These are phyloP conservation scores for Hafferia zeledoni DNA, from an alignment of 2,797 vertebrate species.

Conservation along the genomic window DNA sequence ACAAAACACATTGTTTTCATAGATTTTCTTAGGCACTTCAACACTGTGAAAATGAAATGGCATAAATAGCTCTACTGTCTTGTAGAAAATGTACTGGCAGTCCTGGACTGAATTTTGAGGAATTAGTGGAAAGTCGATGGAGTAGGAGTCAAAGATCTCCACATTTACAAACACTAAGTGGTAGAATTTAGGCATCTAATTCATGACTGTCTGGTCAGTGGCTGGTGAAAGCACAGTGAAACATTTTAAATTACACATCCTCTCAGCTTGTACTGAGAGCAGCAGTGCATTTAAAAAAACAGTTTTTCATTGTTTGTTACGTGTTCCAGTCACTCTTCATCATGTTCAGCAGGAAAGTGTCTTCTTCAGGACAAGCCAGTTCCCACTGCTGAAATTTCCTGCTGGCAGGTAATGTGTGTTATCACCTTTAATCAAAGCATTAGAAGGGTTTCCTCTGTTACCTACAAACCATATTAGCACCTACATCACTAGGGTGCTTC, in stretches of 20 bases:
- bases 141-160: neutral
- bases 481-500: neutral
- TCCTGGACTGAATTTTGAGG: neutral
- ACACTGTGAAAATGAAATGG: neutral
- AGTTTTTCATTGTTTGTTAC: neutral
- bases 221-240: neutral
- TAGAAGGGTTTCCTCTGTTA: neutral
- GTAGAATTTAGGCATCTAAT: neutral
- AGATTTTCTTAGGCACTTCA: neutral
- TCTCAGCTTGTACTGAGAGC: neutral
- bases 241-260: neutral
- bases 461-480: neutral
- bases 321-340: neutral
- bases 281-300: neutral
- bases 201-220: neutral
- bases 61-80: neutral
- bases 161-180: neutral
- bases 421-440: neutral
- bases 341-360: neutral
- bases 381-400: neutral
- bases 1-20: neutral
- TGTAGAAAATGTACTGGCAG: neutral
- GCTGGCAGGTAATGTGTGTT: neutral
- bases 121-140: neutral
- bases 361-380: neutral